Evolutionary conservation across 2,113 vertebrate genomes (phyloP).

Genomic region (Meles meles): DNA sequence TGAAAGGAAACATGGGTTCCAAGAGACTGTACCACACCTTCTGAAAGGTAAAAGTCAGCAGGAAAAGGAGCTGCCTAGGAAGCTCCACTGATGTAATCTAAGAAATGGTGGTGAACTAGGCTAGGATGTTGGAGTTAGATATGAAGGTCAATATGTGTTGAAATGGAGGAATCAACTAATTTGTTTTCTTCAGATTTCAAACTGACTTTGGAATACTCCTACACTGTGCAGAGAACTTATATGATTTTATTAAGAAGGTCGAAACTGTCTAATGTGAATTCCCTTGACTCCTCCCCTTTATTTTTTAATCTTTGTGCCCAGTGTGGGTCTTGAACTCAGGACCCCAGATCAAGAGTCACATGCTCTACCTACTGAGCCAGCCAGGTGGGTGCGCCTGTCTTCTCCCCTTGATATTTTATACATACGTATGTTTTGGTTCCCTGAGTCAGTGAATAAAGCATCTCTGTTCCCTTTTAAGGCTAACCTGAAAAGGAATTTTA

Average conservation of each 20-base stretch:
- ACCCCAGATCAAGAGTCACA: neutral
- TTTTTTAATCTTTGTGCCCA: neutral
- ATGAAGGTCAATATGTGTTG: neutral
- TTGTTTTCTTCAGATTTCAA: slow-evolving; percentile 6
- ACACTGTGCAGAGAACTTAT: neutral
- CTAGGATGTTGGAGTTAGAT: neutral
- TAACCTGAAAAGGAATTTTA: neutral
- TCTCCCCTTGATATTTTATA: neutral
- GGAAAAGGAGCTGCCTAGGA: neutral
- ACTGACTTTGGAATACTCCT: neutral
- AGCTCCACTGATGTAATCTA: neutral
- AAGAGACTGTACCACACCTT: neutral
- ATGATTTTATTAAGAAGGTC: neutral
- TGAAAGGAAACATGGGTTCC: neutral
- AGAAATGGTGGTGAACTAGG: neutral
- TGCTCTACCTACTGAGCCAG: neutral
- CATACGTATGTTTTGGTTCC: neutral
- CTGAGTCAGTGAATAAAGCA: neutral
- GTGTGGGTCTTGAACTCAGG: neutral
- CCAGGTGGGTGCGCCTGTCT: neutral
- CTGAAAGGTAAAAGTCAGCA: neutral
- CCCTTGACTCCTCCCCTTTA: neutral
- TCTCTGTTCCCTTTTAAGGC: neutral
- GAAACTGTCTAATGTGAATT: neutral
- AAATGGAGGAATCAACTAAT: neutral